Percentiles rank a stretch among this genome's conserved stretches.
phyloP scores from a whole-genome alignment of 1,140 invertebrate species.

The Venturia canescens region DNA sequence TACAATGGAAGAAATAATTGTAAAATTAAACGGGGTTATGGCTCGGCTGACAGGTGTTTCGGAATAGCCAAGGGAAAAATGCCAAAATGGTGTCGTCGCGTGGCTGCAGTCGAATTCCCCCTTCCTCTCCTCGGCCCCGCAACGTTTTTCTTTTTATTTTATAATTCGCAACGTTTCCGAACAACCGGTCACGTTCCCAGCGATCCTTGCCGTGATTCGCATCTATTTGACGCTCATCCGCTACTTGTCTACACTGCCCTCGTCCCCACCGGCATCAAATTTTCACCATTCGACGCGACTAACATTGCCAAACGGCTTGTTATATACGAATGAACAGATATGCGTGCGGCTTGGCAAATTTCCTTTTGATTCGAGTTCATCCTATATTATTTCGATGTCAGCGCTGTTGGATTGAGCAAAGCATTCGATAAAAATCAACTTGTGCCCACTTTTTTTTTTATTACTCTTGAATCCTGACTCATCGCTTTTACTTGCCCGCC shows the following conservation, averaged over 20 bases:
- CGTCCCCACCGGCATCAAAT: neutral
- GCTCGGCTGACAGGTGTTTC: slow-evolving; percentile 32
- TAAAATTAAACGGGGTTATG: slow-evolving; percentile 1
- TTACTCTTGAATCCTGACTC: no score
- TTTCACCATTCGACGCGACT: neutral
- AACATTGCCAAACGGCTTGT: slow-evolving; percentile 1
- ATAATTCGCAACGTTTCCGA: slow-evolving; percentile 13
- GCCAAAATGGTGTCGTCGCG: slow-evolving; percentile 46
- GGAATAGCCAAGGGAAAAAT: slow-evolving; percentile 21
- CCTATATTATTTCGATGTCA: neutral
- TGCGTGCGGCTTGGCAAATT: neutral
- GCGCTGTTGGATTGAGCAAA: no score
- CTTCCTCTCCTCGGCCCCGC: neutral
- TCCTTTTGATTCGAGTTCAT: neutral
- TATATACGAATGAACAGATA: neutral
- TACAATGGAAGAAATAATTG: neutral
- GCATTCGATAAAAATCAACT: neutral
- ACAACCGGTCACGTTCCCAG: slow-evolving; percentile 33
- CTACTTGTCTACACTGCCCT: neutral
- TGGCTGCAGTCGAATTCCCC: slow-evolving; percentile 25
- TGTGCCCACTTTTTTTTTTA: no score
- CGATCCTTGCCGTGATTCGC: slow-evolving; percentile 12
- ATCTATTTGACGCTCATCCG: slow-evolving; percentile 23
- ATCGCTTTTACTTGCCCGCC: no score
- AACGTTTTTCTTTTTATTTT: slow-evolving; percentile 1